Conservation (phyloP, 2,797 vertebrate genomes). For the Coracias cyanogaster region DNA sequence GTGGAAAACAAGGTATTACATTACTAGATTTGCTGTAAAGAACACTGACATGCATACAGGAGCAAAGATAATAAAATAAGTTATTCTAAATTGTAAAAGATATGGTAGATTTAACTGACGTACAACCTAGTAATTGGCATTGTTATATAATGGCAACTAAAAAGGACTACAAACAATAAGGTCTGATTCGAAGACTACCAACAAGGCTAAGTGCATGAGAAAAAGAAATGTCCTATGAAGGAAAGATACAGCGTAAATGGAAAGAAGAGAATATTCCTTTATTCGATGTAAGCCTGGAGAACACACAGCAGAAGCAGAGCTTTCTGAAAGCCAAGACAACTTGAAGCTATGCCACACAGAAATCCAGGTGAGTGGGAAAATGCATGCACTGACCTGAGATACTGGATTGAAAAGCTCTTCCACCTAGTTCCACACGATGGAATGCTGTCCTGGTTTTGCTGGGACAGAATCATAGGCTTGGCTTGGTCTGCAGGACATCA, state of each 20-base stretch:
- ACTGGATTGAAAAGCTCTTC: not conserved
- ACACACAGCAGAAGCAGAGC: not conserved
- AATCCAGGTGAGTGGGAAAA: not conserved
- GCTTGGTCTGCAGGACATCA: not conserved
- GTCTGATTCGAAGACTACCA: not conserved
- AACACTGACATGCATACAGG: not conserved
- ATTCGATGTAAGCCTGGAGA: not conserved
- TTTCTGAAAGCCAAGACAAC: not conserved
- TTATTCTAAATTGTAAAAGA: conserved; percentile 23
- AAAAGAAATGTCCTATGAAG: not conserved
- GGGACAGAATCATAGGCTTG: not conserved
- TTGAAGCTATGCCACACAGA: not conserved
- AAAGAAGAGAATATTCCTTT: not conserved
- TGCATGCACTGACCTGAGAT: not conserved
- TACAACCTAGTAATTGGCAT: not conserved
- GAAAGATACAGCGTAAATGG: fast-evolving
- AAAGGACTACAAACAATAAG: not conserved
- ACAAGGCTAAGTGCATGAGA: not conserved
- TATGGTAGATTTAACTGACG: not conserved
- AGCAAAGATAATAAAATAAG: not conserved
- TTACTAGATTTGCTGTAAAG: not conserved
- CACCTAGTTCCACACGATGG: not conserved
- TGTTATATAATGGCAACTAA: not conserved
- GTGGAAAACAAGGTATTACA: not conserved
- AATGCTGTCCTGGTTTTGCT: not conserved